Conservation (phyloP, 1,140 invertebrate species). For the Drosophila malerkotliana region DNA sequence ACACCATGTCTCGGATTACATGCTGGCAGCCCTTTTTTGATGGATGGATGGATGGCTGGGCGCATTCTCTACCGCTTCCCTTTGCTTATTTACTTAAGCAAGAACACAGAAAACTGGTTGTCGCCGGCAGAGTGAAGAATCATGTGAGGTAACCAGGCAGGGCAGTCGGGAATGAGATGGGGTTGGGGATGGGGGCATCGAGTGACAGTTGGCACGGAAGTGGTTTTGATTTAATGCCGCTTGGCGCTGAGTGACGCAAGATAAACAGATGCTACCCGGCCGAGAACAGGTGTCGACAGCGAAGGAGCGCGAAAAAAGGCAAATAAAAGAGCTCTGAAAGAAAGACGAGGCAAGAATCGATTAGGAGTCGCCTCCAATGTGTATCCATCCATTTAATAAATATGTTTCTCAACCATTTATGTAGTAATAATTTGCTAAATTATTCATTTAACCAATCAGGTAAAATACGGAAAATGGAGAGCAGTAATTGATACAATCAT, state of each 20-base stretch:
- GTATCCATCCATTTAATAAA: neutral
- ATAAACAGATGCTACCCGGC: conserved; percentile 61
- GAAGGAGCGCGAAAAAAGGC: conserved; percentile 24
- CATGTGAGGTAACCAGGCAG: conserved; percentile 24
- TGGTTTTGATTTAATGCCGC: conserved; percentile 79
- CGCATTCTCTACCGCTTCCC: conserved; percentile 27
- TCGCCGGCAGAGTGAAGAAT: conserved; percentile 38
- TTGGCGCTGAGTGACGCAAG: conserved; percentile 62
- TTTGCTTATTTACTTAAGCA: conserved; percentile 57
- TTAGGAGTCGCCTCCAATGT: conserved; percentile 29
- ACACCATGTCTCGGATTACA: conserved; percentile 68
- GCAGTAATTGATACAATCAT: neutral
- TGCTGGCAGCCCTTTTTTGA: conserved; percentile 55
- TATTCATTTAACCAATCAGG: neutral
- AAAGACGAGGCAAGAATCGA: conserved; percentile 37
- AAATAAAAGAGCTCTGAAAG: conserved; percentile 24
- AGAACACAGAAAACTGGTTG: conserved; percentile 56
- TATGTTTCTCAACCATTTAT: too few species aligned
- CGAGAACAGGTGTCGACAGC: conserved; percentile 66
- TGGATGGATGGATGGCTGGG: conserved; percentile 42
- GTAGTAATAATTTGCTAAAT: neutral
- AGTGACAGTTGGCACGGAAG: conserved; percentile 68
- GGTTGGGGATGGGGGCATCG: neutral
- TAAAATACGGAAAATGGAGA: neutral
- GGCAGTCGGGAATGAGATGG: conserved; percentile 1